Evolutionary conservation across 2,797 vertebrate species (phyloP).

Genomic region (Geotrypetes seraphini): DNA sequence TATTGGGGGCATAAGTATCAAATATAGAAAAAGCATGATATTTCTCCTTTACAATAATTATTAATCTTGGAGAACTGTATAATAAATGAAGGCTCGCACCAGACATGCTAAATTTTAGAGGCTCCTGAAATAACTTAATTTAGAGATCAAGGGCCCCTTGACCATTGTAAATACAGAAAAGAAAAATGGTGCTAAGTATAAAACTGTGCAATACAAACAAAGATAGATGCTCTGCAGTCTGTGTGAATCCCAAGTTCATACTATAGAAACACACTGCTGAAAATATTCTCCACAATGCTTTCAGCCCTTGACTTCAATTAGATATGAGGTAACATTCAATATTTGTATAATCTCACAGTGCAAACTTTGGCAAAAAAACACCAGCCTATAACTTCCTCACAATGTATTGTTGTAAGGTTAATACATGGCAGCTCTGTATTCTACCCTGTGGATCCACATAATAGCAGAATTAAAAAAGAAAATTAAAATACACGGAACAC

Average conservation of each 20-base stretch:
- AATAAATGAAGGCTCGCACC: no score
- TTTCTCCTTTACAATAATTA: no score
- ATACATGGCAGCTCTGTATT: constrained; percentile 2
- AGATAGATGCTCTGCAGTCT: no score
- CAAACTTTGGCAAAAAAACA: constrained; percentile 6
- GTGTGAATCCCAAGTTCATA: no score
- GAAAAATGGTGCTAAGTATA: not conserved
- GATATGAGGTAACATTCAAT: accelerated
- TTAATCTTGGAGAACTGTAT: no score
- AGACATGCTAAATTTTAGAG: no score
- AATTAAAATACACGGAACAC: constrained; percentile 14
- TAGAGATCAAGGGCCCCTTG: not conserved
- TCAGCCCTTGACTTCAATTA: accelerated
- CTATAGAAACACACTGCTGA: accelerated
- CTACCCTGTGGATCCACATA: constrained; percentile 27
- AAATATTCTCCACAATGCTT: not conserved
- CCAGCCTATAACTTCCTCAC: not conserved
- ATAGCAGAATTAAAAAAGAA: constrained; percentile 37
- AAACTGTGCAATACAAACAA: not conserved
- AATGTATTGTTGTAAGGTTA: constrained; percentile 1
- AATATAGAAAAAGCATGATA: no score
- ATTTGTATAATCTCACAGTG: not conserved
- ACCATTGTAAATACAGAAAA: not conserved
- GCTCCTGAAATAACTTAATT: no score
- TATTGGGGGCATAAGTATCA: no score